These are phyloP conservation scores for Oxyura jamaicensis DNA, from an alignment of 2,113 vertebrate species.

Conservation along the genomic window DNA sequence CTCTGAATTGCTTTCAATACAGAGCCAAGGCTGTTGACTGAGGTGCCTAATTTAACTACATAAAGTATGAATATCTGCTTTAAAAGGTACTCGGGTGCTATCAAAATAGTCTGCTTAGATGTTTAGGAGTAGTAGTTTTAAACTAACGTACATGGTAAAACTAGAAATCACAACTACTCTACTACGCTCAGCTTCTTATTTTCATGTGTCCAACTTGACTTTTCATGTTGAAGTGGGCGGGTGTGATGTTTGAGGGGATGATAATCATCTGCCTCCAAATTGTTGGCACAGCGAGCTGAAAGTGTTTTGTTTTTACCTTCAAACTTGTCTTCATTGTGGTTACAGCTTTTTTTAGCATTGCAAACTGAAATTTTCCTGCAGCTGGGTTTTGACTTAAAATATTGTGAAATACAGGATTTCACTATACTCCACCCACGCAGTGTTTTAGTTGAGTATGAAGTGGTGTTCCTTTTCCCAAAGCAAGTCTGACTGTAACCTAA, in stretches of 20 bases:
- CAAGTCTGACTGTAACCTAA: conserved; percentile 51
- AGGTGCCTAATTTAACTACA: neutral
- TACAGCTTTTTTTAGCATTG: conserved; percentile 16
- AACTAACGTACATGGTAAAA: neutral
- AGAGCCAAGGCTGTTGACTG: neutral
- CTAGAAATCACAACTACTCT: neutral
- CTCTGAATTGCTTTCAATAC: neutral
- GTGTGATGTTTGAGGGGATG: neutral
- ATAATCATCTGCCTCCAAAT: conserved; percentile 25
- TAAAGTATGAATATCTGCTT: neutral
- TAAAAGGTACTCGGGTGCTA: neutral
- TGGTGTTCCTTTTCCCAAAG: conserved; percentile 46
- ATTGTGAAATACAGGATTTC: conserved; percentile 74
- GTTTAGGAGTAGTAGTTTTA: neutral
- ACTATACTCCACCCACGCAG: conserved; percentile 52
- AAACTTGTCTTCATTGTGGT: conserved; percentile 29
- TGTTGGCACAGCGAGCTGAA: conserved; percentile 31
- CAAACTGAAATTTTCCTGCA: conserved; percentile 65
- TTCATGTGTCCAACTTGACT: neutral
- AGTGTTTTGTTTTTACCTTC: conserved; percentile 62
- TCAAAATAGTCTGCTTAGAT: neutral
- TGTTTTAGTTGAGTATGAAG: conserved; percentile 62
- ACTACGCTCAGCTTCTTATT: neutral
- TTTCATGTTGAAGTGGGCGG: neutral
- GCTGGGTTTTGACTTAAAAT: conserved; percentile 74